Percentiles rank a stretch among this genome's conserved stretches.
Evolutionary conservation across 2,888 invertebrate genomes (phyloP).

Genomic region (Spialia ferax): DNA sequence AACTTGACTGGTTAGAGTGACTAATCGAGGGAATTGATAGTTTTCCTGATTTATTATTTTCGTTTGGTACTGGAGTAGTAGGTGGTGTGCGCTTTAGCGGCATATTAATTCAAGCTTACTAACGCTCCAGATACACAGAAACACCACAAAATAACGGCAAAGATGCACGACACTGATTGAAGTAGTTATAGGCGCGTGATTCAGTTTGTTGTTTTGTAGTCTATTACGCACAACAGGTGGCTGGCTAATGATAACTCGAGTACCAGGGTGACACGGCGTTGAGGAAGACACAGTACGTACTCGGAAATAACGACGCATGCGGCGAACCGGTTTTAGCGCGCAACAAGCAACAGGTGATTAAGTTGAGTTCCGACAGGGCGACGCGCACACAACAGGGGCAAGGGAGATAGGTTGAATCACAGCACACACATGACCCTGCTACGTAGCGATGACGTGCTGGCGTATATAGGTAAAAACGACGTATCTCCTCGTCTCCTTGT

Average conservation of each 20-base stretch:
- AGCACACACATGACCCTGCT: no score
- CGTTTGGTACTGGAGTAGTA: conserved; percentile 3
- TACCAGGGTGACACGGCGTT: conserved; percentile 8
- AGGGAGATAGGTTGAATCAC: no score
- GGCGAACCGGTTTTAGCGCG: background rate
- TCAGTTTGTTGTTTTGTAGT: no score
- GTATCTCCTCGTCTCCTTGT: no score
- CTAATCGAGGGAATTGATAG: conserved; percentile 2
- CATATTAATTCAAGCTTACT: background rate
- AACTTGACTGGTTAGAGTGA: background rate
- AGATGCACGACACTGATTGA: conserved; percentile 2
- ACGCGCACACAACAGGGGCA: no score
- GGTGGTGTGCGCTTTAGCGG: conserved; percentile 5
- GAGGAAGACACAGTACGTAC: conserved; percentile 7
- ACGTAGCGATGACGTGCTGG: no score
- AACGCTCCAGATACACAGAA: background rate
- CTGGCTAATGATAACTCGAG: background rate
- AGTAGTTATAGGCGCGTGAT: background rate
- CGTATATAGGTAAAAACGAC: no score
- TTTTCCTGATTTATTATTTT: conserved; percentile 2
- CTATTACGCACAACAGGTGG: background rate
- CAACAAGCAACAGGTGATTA: no score
- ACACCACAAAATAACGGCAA: background rate
- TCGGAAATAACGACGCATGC: background rate
- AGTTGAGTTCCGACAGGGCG: no score